phyloP scores from a whole-genome alignment of 2,888 invertebrate genomes.

The Agriotes lineatus region DNA sequence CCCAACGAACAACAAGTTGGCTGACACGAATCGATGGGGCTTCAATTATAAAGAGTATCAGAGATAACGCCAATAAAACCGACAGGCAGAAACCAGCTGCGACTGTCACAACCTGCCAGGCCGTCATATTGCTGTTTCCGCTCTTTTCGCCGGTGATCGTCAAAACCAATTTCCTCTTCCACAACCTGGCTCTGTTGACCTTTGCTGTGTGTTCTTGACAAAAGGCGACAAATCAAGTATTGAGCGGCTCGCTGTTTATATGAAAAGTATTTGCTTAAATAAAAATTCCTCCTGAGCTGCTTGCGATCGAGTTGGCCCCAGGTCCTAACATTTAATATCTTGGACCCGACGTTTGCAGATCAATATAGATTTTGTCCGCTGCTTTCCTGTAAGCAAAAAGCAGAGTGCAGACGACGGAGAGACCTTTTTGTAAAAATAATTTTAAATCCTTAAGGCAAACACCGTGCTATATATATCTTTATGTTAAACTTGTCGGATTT shows the following conservation, averaged over 20 bases:
- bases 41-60: constrained; percentile 9
- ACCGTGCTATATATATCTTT: too few species aligned
- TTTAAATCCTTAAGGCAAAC: too few species aligned
- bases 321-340: too few species aligned
- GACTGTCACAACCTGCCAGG: constrained; percentile 33
- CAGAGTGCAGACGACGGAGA: too few species aligned
- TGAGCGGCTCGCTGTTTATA: constrained; percentile 4
- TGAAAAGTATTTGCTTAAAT: background rate
- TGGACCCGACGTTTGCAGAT: too few species aligned
- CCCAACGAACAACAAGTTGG: background rate
- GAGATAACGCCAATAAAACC: constrained; percentile 28
- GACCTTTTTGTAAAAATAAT: too few species aligned
- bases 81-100: constrained; percentile 16
- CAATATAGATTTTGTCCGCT: too few species aligned
- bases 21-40: background rate
- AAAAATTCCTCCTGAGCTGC: too few species aligned
- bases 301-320: too few species aligned
- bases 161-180: constrained; percentile 37
- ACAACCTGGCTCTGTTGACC: constrained; percentile 36
- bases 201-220: constrained; percentile 31
- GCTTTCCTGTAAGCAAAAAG: too few species aligned
- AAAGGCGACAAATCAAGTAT: constrained; percentile 27
- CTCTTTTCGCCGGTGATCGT: constrained; percentile 27
- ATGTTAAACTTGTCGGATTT: too few species aligned
- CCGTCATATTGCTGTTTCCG: constrained; percentile 37